These are phyloP conservation scores for Poecile atricapillus DNA, from an alignment of 2,113 vertebrate genomes.

Conservation along the genomic window DNA sequence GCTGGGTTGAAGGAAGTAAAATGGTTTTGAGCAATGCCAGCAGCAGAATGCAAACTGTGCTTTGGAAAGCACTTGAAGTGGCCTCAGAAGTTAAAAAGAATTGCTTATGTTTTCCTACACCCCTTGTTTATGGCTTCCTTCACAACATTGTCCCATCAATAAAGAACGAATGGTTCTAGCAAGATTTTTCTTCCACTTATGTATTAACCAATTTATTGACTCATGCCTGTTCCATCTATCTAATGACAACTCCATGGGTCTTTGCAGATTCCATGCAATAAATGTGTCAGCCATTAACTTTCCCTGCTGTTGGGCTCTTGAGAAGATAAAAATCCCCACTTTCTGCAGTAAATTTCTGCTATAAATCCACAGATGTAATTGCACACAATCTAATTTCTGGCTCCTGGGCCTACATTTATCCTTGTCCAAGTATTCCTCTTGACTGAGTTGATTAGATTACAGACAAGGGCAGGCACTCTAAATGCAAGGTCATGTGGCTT, in stretches of 20 bases:
- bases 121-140: neutral
- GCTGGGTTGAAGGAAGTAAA: neutral
- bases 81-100: neutral
- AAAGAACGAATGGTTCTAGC: neutral
- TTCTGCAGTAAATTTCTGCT: conserved; percentile 42
- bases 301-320: neutral
- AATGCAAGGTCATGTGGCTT: conserved; percentile 46
- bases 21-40: neutral
- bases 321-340: conserved; percentile 21
- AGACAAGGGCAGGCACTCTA: conserved; percentile 31
- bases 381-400: conserved; percentile 49
- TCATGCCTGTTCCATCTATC: neutral
- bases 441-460: conserved; percentile 52
- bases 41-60: neutral
- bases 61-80: neutral
- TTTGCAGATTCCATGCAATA: conserved; percentile 2
- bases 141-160: neutral
- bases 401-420: conserved; percentile 27
- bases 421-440: conserved; percentile 48
- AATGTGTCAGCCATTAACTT: conserved; percentile 21
- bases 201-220: neutral
- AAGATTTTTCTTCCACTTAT: neutral
- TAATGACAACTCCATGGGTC: neutral
- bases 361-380: conserved; percentile 56
- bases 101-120: neutral